Conservation (phyloP, 2,888 invertebrate species). For the Volucella zonaria region DNA sequence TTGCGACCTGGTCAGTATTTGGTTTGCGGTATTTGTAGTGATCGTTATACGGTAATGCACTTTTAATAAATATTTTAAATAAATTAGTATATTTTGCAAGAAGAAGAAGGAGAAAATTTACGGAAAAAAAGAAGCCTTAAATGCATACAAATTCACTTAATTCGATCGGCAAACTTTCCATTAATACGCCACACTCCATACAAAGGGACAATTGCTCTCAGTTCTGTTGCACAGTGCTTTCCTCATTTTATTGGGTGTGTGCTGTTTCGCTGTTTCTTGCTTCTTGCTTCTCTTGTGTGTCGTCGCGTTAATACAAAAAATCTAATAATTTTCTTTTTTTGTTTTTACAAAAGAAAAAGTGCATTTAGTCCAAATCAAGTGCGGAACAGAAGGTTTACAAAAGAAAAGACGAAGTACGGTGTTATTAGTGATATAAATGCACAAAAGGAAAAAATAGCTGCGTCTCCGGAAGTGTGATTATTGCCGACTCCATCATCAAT, state of each 20-base stretch:
- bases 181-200: slow-evolving; percentile 31
- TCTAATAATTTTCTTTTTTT: slow-evolving; percentile 17
- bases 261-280: slow-evolving; percentile 54
- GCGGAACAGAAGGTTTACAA: neutral
- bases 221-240: slow-evolving; percentile 60
- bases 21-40: slow-evolving; percentile 52
- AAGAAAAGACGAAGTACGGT: slow-evolving; percentile 48
- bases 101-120: neutral
- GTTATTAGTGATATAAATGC: slow-evolving; percentile 60
- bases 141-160: slow-evolving; percentile 7
- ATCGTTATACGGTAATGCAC: slow-evolving; percentile 42
- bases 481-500: slow-evolving; percentile 42
- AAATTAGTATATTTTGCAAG: neutral
- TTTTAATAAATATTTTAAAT: slow-evolving; percentile 24
- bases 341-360: slow-evolving; percentile 57
- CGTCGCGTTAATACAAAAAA: slow-evolving; percentile 33
- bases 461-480: slow-evolving; percentile 68
- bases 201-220: slow-evolving; percentile 49
- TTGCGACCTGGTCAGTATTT: slow-evolving; percentile 56
- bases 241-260: slow-evolving; percentile 66
- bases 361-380: slow-evolving; percentile 13
- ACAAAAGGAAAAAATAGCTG: slow-evolving; percentile 68
- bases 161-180: slow-evolving; percentile 36
- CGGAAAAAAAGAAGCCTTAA: neutral
- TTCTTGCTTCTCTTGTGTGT: slow-evolving; percentile 63